Conservation (phyloP, 2,888 invertebrate genomes). For the Amphipyra tragopoginis region DNA sequence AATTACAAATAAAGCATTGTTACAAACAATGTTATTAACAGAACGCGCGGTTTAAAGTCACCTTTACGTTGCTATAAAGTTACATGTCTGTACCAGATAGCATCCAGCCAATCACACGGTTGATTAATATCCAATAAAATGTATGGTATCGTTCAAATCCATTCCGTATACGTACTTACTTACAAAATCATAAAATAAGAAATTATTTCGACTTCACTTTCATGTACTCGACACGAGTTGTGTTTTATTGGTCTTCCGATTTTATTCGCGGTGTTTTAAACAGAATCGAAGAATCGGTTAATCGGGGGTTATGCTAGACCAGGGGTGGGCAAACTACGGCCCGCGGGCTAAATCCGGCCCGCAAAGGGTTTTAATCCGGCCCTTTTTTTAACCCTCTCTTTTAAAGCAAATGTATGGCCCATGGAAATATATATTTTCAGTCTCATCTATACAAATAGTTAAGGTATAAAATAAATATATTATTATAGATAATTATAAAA, state of each 20-base stretch:
- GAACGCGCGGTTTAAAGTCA: slow-evolving; percentile 4
- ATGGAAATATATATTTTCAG: too few species aligned
- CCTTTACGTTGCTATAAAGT: slow-evolving; percentile 11
- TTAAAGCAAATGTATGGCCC: too few species aligned
- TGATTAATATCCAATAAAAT: slow-evolving; percentile 61
- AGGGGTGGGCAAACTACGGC: too few species aligned
- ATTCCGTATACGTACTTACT: slow-evolving; percentile 27
- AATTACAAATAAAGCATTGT: slow-evolving; percentile 3
- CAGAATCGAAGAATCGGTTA: neutral
- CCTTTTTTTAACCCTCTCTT: too few species aligned
- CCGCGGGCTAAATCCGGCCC: too few species aligned
- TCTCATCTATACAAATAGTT: too few species aligned
- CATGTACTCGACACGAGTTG: neutral
- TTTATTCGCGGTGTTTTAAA: slow-evolving; percentile 1
- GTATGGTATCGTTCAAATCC: slow-evolving; percentile 35
- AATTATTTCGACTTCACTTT: slow-evolving; percentile 5
- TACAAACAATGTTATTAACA: slow-evolving; percentile 1
- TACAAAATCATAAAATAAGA: slow-evolving; percentile 7
- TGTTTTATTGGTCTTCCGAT: neutral
- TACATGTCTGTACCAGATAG: neutral
- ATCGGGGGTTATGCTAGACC: too few species aligned
- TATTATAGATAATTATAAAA: too few species aligned
- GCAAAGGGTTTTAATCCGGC: too few species aligned
- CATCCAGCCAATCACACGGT: slow-evolving; percentile 47
- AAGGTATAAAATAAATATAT: too few species aligned